These are phyloP conservation scores for Picus viridis DNA, from an alignment of 2,797 vertebrate species.

Conservation along the genomic window DNA sequence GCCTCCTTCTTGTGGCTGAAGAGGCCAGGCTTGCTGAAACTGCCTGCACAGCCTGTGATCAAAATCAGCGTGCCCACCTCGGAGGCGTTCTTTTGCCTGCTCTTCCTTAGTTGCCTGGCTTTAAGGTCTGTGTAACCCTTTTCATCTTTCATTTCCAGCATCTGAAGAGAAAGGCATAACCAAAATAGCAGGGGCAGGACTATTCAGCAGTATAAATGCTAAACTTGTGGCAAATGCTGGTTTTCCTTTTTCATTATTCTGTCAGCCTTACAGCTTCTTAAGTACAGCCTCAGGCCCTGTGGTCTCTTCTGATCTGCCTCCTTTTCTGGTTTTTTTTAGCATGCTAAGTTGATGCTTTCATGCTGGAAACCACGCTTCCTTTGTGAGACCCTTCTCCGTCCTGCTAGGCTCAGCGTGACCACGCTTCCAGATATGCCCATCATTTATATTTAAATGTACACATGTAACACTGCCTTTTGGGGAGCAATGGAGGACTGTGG, in stretches of 20 bases:
- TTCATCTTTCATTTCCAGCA: background rate
- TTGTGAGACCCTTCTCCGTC: background rate
- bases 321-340: background rate
- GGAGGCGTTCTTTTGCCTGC: background rate
- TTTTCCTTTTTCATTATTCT: conserved; percentile 38
- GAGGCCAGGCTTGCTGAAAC: background rate
- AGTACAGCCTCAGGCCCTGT: background rate
- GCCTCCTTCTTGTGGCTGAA: background rate
- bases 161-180: background rate
- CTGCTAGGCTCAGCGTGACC: background rate
- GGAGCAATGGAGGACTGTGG: background rate
- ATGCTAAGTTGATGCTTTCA: background rate
- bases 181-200: background rate
- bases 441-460: conserved; percentile 21
- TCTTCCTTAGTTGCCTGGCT: background rate
- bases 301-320: background rate
- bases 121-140: background rate
- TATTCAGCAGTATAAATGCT: conserved; percentile 6
- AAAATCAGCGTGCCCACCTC: rapidly evolving
- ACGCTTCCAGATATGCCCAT: background rate
- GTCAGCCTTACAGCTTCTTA: conserved; percentile 19
- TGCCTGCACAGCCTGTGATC: background rate
- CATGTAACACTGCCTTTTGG: background rate
- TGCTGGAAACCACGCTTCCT: background rate
- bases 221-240: background rate